Conservation (phyloP, 2,113 vertebrate genomes). For the Platysteira castanea region DNA sequence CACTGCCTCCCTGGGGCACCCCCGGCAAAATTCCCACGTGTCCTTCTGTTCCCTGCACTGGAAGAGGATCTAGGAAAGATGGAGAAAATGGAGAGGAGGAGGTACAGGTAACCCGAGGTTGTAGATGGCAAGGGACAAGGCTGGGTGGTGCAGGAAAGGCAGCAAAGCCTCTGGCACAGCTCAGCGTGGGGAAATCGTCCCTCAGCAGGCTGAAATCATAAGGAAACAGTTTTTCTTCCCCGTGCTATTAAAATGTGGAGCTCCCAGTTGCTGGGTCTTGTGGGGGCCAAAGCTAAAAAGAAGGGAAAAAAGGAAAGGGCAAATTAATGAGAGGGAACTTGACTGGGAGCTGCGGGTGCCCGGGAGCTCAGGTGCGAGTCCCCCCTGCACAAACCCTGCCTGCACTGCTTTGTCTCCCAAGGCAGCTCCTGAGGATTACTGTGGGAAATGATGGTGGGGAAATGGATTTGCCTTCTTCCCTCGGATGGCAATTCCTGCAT, state of each 20-base stretch:
- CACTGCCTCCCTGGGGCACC: neutral
- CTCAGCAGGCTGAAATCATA: neutral
- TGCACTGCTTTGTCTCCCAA: neutral
- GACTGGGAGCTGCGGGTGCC: neutral
- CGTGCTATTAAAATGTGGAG: neutral
- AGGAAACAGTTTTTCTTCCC: neutral
- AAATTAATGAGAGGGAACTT: neutral
- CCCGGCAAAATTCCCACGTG: neutral
- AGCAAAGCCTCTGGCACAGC: neutral
- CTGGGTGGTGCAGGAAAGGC: neutral
- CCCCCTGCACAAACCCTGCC: neutral
- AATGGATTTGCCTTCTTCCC: neutral
- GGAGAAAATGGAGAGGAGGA: neutral
- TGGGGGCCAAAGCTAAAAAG: neutral
- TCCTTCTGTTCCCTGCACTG: neutral
- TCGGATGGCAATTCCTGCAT: neutral
- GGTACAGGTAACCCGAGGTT: rapidly evolving
- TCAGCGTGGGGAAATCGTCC: neutral
- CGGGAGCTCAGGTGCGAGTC: neutral
- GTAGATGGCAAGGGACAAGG: neutral
- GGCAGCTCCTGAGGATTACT: neutral
- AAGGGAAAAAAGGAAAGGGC: neutral
- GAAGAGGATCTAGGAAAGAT: neutral
- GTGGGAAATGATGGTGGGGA: neutral
- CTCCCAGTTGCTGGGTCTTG: neutral